Base-by-base conservation (phyloP, 2,888 invertebrate genomes). In the Callosobruchus maculatus region DNA sequence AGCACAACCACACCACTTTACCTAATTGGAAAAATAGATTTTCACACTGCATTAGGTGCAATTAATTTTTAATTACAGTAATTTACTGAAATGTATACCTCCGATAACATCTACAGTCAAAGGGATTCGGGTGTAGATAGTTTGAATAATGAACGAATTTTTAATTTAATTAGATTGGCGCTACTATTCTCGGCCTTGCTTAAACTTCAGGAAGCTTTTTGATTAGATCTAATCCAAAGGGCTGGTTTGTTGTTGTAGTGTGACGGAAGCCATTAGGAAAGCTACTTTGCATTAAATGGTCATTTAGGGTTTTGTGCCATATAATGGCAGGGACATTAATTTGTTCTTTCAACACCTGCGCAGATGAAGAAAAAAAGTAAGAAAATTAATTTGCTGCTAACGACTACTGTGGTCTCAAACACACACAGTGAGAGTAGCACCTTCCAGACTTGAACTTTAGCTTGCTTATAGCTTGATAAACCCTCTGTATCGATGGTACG, bases 1-100 rank as follows among this genome's bases (percentile, higher is more conserved):
- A 49, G 49, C 1, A 49, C 49, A 49, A 13, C 49, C 49, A 67
- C 68, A 22, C 20, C 13, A 68, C 68, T 68, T 68, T n/a, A 21
- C 9, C 68, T 68, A 68, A 68, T 68, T 68, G 68, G 68, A 68
- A 68, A 68, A 68, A 68, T 68, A 68, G 68, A 68, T 68, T 68
- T 68, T 68, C 68, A 68, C 22, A 68, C 49, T 49, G 49, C 49
- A 49, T 49, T 49, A 49, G 49, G 49, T 49, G 49, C 49, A 49
- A 49, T 49, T 49, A 49, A 49, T 49, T 49, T 49, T 49, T 49
- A 49, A 49, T 49, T 49, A 49, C 49, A 49, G 49, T 49, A 49
- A 49, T 49, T 49, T 49, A 49, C 49, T 49, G 49, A 49, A 49
- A 49, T 49, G 49, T 49, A 13, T 49, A 49, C 49, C 7, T 18